A percentile compares a stretch with the other conserved stretches of the same genome.
Evolutionary conservation across 2,797 vertebrate genomes (phyloP).

Genomic region (Emys orbicularis): DNA sequence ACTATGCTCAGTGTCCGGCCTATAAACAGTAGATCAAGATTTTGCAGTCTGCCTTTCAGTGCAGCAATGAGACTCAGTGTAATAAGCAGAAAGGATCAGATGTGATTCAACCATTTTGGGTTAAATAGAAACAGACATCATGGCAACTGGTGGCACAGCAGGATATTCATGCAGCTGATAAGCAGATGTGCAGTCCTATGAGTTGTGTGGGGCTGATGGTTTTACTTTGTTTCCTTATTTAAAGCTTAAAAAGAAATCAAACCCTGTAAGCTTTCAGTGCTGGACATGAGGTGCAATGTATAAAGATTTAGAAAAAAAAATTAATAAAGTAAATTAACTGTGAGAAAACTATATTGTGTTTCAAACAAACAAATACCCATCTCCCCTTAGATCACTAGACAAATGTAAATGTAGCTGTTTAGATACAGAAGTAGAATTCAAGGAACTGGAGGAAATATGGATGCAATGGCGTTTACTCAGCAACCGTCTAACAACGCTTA

Average conservation of each 20-base stretch:
- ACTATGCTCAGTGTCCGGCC: neutral
- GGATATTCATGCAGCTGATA: neutral
- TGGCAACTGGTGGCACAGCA: neutral
- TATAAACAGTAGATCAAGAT: neutral
- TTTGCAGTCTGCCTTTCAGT: neutral
- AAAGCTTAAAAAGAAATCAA: neutral
- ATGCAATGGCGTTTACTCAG: neutral
- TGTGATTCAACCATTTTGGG: neutral
- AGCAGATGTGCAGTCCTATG: neutral
- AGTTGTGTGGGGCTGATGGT: neutral
- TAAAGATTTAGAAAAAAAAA: constrained; percentile 20
- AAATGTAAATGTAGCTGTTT: neutral
- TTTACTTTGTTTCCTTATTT: constrained; percentile 11
- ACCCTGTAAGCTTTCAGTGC: neutral
- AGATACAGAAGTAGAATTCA: neutral
- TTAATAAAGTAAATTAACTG: neutral
- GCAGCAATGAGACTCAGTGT: neutral
- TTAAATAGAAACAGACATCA: neutral
- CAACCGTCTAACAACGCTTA: neutral
- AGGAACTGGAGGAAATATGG: neutral
- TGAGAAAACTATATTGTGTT: neutral
- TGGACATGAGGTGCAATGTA: neutral
- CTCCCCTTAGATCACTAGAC: neutral
- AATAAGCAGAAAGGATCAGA: neutral
- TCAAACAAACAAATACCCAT: neutral